phyloP scores from a whole-genome alignment of 2,797 vertebrate species.

The Hemitrygon akajei region DNA sequence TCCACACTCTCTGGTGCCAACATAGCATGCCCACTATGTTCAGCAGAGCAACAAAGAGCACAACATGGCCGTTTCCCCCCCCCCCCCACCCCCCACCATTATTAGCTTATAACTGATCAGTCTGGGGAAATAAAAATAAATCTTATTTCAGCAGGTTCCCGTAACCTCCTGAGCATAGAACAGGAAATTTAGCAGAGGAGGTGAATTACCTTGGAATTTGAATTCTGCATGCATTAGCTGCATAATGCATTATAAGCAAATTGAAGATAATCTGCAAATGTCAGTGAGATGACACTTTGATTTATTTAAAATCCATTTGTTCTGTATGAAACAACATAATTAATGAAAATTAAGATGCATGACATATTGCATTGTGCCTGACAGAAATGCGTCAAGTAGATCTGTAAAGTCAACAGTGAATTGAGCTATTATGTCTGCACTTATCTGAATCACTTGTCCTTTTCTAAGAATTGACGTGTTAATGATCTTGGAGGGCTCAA shows the following conservation, averaged over 20 bases:
- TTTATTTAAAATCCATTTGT: background rate
- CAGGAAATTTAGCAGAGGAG: background rate
- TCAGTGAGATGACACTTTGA: background rate
- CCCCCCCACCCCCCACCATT: too few species aligned
- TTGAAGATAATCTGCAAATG: background rate
- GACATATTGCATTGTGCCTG: background rate
- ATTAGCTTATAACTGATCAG: too few species aligned
- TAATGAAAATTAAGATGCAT: background rate
- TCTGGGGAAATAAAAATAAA: too few species aligned
- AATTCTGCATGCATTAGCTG: background rate
- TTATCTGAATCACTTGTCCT: background rate
- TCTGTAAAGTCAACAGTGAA: background rate
- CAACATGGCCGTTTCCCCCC: too few species aligned
- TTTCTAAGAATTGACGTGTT: background rate
- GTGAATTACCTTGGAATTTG: background rate
- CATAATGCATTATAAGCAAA: background rate
- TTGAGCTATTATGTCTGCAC: conserved; percentile 8
- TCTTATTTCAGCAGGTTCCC: too few species aligned
- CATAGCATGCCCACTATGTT: too few species aligned
- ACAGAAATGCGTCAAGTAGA: background rate
- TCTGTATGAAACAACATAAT: background rate
- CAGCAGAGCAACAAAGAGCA: too few species aligned
- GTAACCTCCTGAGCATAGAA: background rate
- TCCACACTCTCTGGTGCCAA: too few species aligned
- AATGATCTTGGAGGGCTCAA: background rate